A percentile compares a stretch with the other conserved stretches of the same genome.
Conservation (phyloP, 2,888 invertebrate genomes). For the Dusona sp. region DNA sequence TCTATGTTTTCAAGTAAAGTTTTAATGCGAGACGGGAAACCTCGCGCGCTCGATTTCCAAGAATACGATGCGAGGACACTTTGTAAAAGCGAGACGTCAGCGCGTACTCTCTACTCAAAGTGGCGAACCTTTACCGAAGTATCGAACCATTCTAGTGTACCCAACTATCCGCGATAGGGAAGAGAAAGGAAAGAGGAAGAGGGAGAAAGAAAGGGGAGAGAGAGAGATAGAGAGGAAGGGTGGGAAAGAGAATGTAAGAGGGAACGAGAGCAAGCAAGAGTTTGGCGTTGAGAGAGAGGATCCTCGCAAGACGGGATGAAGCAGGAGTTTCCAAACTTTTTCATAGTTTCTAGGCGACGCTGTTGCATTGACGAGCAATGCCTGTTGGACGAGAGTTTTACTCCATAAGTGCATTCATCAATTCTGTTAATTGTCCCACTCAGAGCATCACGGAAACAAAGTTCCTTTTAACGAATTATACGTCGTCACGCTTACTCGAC, state of each 20-base stretch:
- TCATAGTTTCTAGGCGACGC: slow-evolving; percentile 43
- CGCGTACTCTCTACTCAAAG: slow-evolving; percentile 36
- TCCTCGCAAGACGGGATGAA: slow-evolving; percentile 1
- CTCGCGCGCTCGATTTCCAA: not conserved
- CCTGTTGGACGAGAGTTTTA: slow-evolving; percentile 26
- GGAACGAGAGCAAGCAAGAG: slow-evolving; percentile 11
- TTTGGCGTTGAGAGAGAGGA: slow-evolving; percentile 21
- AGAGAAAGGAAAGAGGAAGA: slow-evolving; percentile 2
- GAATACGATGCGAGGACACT: slow-evolving; percentile 18
- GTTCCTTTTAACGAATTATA: slow-evolving; percentile 49
- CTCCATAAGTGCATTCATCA: slow-evolving; percentile 58
- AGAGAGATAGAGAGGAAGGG: not conserved
- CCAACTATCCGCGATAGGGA: slow-evolving; percentile 43
- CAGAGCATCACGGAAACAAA: slow-evolving; percentile 33
- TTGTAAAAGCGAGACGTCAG: slow-evolving; percentile 33
- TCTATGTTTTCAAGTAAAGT: slow-evolving; percentile 26
- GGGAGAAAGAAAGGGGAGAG: slow-evolving; percentile 1
- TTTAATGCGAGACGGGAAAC: slow-evolving; percentile 27
- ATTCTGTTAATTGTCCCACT: slow-evolving; percentile 58
- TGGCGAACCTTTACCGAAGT: slow-evolving; percentile 48
- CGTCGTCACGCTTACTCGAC: slow-evolving; percentile 19
- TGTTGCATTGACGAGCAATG: slow-evolving; percentile 32
- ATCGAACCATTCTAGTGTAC: slow-evolving; percentile 57
- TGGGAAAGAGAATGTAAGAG: not conserved
- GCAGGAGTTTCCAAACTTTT: slow-evolving; percentile 60